Evolutionary conservation across 2,888 invertebrate species (phyloP).

Genomic region (Clepsis dumicolana): DNA sequence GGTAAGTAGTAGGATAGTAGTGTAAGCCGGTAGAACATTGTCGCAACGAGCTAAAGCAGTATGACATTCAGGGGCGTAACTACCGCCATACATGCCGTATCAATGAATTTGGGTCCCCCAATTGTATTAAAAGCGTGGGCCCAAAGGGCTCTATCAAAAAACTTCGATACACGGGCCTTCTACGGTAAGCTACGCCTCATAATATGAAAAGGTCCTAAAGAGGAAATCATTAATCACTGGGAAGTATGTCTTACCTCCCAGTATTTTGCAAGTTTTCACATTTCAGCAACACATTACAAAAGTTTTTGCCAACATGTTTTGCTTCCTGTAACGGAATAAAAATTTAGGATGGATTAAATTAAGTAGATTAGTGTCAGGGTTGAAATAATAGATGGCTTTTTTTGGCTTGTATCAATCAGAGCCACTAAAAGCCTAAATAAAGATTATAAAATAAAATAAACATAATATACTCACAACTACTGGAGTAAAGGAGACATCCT

Average conservation of each 20-base stretch:
- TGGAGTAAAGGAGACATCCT: constrained; percentile 59
- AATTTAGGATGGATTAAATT: not conserved
- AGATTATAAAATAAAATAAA: not conserved
- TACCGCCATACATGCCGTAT: too few relatives aligned
- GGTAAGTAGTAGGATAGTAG: too few relatives aligned
- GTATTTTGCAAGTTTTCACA: constrained; percentile 93
- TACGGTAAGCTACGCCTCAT: too few relatives aligned
- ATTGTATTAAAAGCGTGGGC: too few relatives aligned
- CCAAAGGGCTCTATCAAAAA: too few relatives aligned
- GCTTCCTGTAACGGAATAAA: constrained; percentile 58
- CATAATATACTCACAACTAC: constrained; percentile 60
- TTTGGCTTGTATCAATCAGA: not conserved
- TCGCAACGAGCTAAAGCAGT: not conserved
- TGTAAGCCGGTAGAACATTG: not conserved
- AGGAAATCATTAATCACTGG: not conserved
- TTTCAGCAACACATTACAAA: constrained; percentile 88
- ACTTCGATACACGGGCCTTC: too few relatives aligned
- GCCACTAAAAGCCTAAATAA: not conserved
- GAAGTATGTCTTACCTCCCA: constrained; percentile 86
- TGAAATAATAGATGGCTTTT: not conserved
- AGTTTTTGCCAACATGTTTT: constrained; percentile 82
- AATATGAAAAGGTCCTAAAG: not conserved
- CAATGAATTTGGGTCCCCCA: too few relatives aligned
- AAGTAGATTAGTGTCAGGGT: not conserved
- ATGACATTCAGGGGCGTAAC: too few relatives aligned